phyloP scores from a whole-genome alignment of 1,140 invertebrate species.

The Euwallacea fornicatus region DNA sequence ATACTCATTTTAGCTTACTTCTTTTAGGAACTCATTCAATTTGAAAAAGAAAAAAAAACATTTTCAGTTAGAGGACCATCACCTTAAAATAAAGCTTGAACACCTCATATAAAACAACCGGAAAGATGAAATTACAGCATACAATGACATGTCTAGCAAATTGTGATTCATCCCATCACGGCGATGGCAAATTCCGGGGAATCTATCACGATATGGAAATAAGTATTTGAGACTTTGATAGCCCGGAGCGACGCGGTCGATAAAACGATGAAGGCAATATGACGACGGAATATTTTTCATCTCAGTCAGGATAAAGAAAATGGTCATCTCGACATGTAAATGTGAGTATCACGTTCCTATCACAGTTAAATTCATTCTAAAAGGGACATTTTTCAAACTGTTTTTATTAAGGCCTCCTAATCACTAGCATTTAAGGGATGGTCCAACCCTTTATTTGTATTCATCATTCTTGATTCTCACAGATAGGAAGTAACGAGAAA shows the following conservation, averaged over 20 bases:
- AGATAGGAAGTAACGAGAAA: not conserved
- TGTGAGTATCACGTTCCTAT: not conserved
- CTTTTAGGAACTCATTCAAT: not conserved
- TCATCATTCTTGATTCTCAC: not conserved
- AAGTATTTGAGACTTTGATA: constrained; percentile 49
- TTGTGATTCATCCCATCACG: constrained; percentile 6
- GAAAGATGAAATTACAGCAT: not conserved
- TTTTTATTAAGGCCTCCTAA: not conserved
- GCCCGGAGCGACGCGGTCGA: constrained; percentile 41
- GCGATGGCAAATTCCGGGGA: constrained; percentile 38
- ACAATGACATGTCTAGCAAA: not conserved
- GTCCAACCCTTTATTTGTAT: constrained; percentile 2
- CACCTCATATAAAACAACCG: not conserved
- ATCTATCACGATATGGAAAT: constrained; percentile 53
- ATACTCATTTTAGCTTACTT: not conserved
- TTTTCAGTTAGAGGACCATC: not conserved
- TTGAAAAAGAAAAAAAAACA: constrained; percentile 3
- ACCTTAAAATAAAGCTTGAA: not conserved
- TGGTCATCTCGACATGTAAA: not conserved
- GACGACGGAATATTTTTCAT: constrained; percentile 26
- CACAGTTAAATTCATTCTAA: not conserved
- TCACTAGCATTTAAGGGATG: not conserved
- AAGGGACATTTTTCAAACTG: not conserved
- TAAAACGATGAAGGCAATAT: constrained; percentile 38
- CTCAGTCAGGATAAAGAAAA: constrained; percentile 5